These are phyloP conservation scores for Odontomyia ornata DNA, from an alignment of 2,888 invertebrate genomes.

Conservation along the genomic window DNA sequence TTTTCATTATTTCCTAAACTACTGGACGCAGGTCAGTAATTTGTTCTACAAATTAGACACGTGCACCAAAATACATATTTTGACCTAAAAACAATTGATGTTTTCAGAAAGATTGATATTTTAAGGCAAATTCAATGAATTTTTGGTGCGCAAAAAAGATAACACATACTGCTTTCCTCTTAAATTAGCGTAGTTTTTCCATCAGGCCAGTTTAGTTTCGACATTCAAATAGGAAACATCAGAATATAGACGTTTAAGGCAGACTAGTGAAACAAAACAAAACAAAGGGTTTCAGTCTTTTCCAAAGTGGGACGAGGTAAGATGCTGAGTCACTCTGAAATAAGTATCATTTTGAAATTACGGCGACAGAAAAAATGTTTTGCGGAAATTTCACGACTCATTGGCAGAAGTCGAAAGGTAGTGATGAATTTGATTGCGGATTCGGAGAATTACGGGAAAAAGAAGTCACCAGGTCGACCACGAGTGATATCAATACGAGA, in stretches of 20 bases:
- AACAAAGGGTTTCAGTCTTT: background rate
- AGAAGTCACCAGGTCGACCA: slow-evolving; percentile 10
- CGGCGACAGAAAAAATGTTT: background rate
- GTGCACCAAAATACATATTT: background rate
- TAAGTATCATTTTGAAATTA: background rate
- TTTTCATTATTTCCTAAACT: background rate
- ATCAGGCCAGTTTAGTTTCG: background rate
- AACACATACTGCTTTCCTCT: no score
- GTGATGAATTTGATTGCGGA: background rate
- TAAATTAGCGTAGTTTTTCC: background rate
- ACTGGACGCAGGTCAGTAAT: no score
- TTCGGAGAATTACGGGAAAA: slow-evolving; percentile 14
- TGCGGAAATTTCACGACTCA: background rate
- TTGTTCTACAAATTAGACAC: background rate
- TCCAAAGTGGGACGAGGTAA: slow-evolving; percentile 9
- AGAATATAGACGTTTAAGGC: background rate
- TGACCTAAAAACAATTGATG: no score
- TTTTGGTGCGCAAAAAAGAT: no score
- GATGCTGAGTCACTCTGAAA: background rate
- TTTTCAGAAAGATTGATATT: background rate
- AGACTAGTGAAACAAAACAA: background rate
- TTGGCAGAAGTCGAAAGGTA: slow-evolving; percentile 4
- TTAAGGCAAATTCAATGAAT: no score
- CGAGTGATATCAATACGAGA: no score
- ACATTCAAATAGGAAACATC: background rate